These are phyloP conservation scores for Podilymbus podiceps DNA, from an alignment of 2,113 vertebrate genomes.

Conservation along the genomic window DNA sequence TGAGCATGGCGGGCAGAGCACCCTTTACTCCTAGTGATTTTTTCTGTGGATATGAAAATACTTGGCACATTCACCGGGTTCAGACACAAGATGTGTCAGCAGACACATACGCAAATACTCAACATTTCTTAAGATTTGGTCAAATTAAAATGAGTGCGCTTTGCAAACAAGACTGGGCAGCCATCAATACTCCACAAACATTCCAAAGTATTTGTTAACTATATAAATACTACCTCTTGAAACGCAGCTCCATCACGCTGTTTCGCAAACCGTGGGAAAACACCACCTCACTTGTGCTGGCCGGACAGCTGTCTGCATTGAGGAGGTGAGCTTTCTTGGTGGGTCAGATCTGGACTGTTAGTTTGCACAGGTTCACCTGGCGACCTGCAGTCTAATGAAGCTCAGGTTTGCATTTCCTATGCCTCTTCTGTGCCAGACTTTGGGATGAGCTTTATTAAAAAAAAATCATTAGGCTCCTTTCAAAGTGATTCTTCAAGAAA, in stretches of 20 bases:
- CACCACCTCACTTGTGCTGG: background rate
- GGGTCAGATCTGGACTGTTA: background rate
- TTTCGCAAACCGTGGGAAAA: slow-evolving; percentile 31
- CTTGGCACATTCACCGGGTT: background rate
- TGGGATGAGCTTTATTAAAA: background rate
- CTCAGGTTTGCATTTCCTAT: background rate
- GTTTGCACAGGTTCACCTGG: background rate
- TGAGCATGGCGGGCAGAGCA: background rate
- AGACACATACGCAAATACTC: background rate
- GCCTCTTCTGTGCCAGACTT: background rate
- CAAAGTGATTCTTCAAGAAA: background rate
- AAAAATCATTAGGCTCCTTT: background rate
- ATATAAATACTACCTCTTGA: background rate
- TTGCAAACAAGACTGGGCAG: slow-evolving; percentile 5
- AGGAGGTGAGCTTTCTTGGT: background rate
- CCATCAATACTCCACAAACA: slow-evolving; percentile 16
- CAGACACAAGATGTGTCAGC: background rate
- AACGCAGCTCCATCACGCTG: background rate
- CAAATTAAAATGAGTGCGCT: background rate
- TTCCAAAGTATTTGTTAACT: background rate
- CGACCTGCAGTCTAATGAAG: background rate
- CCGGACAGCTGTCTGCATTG: background rate
- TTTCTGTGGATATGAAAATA: background rate
- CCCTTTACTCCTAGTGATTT: background rate
- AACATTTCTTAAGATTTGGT: background rate